Base-by-base conservation (phyloP, 2,888 invertebrate species). In the Melanophora roralis region DNA sequence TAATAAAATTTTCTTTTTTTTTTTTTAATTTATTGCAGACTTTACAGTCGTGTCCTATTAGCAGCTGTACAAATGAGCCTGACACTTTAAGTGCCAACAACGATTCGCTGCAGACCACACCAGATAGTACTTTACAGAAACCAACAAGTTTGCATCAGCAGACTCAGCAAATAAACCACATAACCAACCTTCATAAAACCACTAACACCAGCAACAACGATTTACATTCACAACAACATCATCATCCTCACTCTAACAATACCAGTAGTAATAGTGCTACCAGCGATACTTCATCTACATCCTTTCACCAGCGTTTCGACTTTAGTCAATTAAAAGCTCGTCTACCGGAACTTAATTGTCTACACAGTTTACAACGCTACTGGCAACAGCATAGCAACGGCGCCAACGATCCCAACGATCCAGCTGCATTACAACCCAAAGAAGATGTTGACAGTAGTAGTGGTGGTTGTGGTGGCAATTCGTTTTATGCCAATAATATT, bases 41-140 rank as follows among this genome's bases (percentile, higher is more conserved):
- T 85, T 90, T 94, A 75, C 94, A 94, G 86, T 93, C 93, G 91
- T 94, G 94, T 91, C 93, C 93, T 84, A 89, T 89, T 71, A 88
- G 86, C 78, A 88, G 86, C 80, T 89, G 89, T 83, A 86, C 88
- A 59, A 87, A 87, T 84, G 88, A 89, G 78, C 86, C 88, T 60
- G 89, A 89, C 82, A 88, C 88, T 32, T 84, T 87, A 59, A 87
- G 89, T 79, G 85, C 86, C 81, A 87, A 83, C 73, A 87, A 86
- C 84, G 89, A 89, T 78, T 87, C 86, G 77, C 84, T 87, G 73
- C 84, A 86, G 76, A 84, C 86, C 59, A 83, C 85, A 76, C 85
- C 89, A 51, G 86, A 86, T 69, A 88, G 85, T 82, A 88, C 88
- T 4, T 80, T 87, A 71, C 86, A 87, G 78, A 88, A 88, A 82